Conservation (phyloP, 2,113 vertebrate species). For the Prunella himalayana region DNA sequence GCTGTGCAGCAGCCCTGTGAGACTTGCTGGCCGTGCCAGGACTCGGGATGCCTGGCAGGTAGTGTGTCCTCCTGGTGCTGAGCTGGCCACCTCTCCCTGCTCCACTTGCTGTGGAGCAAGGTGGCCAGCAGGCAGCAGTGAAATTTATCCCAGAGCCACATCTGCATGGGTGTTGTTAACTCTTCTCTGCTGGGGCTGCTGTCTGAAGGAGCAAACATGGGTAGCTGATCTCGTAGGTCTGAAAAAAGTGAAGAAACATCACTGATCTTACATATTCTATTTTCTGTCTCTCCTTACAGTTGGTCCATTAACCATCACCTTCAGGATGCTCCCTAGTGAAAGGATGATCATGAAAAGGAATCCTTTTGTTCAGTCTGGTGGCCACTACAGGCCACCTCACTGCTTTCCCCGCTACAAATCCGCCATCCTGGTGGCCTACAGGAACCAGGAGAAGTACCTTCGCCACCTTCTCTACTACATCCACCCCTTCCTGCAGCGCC, state of each 20-base stretch:
- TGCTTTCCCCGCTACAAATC: conserved; percentile 67
- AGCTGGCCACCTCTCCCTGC: not conserved
- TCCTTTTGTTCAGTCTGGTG: conserved; percentile 61
- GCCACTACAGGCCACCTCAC: conserved; percentile 66
- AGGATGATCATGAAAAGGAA: conserved; percentile 60
- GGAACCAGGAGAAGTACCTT: conserved; percentile 60
- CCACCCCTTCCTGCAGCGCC: conserved; percentile 73
- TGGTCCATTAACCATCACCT: conserved; percentile 61
- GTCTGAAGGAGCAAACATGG: not conserved
- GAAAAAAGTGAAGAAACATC: not conserved
- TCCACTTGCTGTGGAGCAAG: fast-evolving
- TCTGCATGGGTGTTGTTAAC: fast-evolving
- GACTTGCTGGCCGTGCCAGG: not conserved
- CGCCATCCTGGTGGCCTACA: conserved; percentile 68
- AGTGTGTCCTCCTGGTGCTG: fast-evolving
- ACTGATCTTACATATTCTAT: not conserved
- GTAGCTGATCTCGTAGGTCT: not conserved
- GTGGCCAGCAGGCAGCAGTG: not conserved
- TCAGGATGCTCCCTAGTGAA: conserved; percentile 50
- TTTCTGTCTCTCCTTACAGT: conserved; percentile 39
- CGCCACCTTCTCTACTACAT: conserved; percentile 69
- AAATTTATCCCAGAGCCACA: fast-evolving
- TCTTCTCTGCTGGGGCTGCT: not conserved
- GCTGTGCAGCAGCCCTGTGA: not conserved
- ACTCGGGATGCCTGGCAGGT: not conserved